Evolutionary conservation across 2,888 invertebrate species (phyloP).

Genomic region (Andrena trimmerana): DNA sequence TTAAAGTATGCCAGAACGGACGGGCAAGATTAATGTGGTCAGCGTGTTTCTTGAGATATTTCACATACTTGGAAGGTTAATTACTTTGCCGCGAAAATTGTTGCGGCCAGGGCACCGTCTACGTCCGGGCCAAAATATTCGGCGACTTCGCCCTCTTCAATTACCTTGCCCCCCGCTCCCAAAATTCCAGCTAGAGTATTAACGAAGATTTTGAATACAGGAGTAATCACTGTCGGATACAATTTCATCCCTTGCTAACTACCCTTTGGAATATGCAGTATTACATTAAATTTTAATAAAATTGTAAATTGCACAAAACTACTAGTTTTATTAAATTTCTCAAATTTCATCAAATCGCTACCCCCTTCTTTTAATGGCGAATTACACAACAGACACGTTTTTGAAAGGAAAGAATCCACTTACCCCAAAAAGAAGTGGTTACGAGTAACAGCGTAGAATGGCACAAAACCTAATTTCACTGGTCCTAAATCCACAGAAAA

Average conservation of each 20-base stretch:
- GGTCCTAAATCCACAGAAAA: not conserved
- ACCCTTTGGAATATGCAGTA: not conserved
- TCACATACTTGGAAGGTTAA: constrained; percentile 82
- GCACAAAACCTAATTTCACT: constrained; percentile 1
- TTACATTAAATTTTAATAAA: too few species aligned
- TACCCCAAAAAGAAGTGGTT: not conserved
- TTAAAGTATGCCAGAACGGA: constrained; percentile 74
- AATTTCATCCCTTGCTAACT: not conserved
- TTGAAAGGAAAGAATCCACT: not conserved
- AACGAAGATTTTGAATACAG: constrained; percentile 6
- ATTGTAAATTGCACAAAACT: too few species aligned
- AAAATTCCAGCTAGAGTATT: not conserved
- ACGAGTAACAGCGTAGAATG: not conserved
- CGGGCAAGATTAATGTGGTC: constrained; percentile 81
- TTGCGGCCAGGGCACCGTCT: constrained; percentile 36
- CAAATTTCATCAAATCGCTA: too few species aligned
- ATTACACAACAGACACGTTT: too few species aligned
- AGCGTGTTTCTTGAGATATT: constrained; percentile 82
- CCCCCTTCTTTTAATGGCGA: too few species aligned
- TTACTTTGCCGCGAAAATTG: constrained; percentile 78
- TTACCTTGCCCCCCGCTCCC: not conserved
- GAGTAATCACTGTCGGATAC: not conserved
- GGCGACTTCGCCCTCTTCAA: not conserved
- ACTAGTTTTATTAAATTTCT: too few species aligned
- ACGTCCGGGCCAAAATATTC: constrained; percentile 30